Evolutionary conservation across 1,140 invertebrate species (phyloP).

Genomic region (Tetramorium simillimum): DNA sequence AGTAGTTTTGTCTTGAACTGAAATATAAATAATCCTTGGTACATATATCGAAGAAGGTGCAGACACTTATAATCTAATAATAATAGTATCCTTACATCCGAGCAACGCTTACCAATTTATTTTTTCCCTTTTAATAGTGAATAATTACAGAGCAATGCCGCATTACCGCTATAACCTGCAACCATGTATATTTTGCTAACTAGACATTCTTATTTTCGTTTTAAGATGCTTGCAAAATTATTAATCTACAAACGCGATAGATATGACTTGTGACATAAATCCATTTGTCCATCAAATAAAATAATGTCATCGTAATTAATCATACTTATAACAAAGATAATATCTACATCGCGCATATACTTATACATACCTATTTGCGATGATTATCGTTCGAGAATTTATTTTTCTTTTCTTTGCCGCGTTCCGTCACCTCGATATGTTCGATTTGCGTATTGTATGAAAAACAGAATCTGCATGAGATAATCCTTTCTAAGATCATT

Average conservation of each 20-base stretch:
- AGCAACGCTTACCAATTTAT: slow-evolving; percentile 10
- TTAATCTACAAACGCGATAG: background rate
- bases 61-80: background rate
- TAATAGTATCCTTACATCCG: background rate
- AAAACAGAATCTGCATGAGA: background rate
- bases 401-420: background rate
- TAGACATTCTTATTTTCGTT: background rate
- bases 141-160: slow-evolving; percentile 23
- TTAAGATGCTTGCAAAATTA: background rate
- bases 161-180: background rate
- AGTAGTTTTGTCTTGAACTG: background rate
- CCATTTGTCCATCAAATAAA: background rate
- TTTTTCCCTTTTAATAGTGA: background rate
- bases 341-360: background rate
- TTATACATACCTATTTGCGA: slow-evolving; percentile 15
- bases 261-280: background rate
- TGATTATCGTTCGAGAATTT: background rate
- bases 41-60: background rate
- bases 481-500: background rate
- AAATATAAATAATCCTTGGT: background rate
- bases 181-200: background rate
- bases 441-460: background rate
- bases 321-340: background rate
- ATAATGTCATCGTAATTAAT: background rate
- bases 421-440: background rate